phyloP scores from a whole-genome alignment of 2,113 vertebrate genomes.

The Amia ocellicauda region DNA sequence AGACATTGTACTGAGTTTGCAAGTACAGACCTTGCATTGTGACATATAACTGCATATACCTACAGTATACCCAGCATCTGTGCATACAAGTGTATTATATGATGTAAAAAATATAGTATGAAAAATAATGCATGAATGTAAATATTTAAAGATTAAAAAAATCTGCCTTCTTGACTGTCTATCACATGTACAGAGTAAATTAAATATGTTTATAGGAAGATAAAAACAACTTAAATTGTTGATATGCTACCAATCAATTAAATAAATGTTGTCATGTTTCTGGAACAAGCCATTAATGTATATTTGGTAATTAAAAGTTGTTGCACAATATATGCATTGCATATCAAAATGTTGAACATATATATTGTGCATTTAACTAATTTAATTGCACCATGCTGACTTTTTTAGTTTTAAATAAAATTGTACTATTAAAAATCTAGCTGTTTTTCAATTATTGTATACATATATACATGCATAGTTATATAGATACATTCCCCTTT shows the following conservation, averaged over 20 bases:
- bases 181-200: constrained; percentile 69
- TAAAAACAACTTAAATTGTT: constrained; percentile 58
- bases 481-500: neutral
- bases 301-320: constrained; percentile 71
- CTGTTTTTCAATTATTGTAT: constrained; percentile 2
- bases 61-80: constrained; percentile 64
- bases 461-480: constrained; percentile 20
- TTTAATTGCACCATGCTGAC: constrained; percentile 68
- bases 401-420: constrained; percentile 96
- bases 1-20: constrained; percentile 45
- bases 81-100: constrained; percentile 63
- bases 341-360: constrained; percentile 69
- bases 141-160: constrained; percentile 74
- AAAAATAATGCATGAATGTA: constrained; percentile 87
- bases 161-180: constrained; percentile 80
- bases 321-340: constrained; percentile 68
- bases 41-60: constrained; percentile 62
- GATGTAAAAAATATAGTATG: constrained; percentile 61
- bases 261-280: constrained; percentile 72
- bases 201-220: constrained; percentile 65
- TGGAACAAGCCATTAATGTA: constrained; percentile 76
- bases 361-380: constrained; percentile 64
- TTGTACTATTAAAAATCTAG: constrained; percentile 74
- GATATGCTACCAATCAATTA: constrained; percentile 68
- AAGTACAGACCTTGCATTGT: constrained; percentile 61